Evolutionary conservation across 2,797 vertebrate genomes (phyloP).

Genomic region (Thaleichthys pacificus): DNA sequence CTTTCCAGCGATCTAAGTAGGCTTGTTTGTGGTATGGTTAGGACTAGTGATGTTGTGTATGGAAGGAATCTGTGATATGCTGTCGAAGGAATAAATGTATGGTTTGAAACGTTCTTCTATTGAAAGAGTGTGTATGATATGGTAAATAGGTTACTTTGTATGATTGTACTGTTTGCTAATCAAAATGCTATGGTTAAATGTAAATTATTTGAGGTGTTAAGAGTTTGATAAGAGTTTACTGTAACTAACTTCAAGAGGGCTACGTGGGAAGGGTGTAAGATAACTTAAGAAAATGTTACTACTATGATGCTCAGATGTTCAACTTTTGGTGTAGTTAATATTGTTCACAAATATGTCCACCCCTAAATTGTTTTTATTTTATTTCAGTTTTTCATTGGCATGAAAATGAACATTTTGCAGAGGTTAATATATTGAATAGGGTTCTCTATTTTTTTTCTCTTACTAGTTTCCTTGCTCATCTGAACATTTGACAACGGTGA

Average conservation of each 20-base stretch:
- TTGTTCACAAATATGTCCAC: conserved; percentile 47
- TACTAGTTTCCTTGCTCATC: conserved; percentile 52
- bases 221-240: conserved; percentile 32
- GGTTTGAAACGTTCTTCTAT: conserved; percentile 54
- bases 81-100: conserved; percentile 55
- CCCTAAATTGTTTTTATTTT: conserved; percentile 46
- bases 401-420: conserved; percentile 53
- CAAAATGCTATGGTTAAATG: conserved; percentile 53
- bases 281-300: conserved; percentile 53
- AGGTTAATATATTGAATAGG: conserved; percentile 71
- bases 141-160: conserved; percentile 52
- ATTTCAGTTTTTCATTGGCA: conserved; percentile 47
- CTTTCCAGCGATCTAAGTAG: conserved; percentile 47
- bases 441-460: conserved; percentile 22
- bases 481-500: not conserved
- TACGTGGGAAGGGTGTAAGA: conserved; percentile 36
- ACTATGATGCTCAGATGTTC: conserved; percentile 52
- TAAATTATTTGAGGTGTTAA: conserved; percentile 48
- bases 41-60: conserved; percentile 58
- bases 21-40: conserved; percentile 53
- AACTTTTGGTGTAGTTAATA: conserved; percentile 59
- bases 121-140: conserved; percentile 54
- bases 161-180: conserved; percentile 44
- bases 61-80: conserved; percentile 59
- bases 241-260: conserved; percentile 44